Percentiles rank a stretch among this genome's conserved stretches.
Evolutionary conservation across 2,113 vertebrate species (phyloP).

Genomic region (Kryptolebias marmoratus): DNA sequence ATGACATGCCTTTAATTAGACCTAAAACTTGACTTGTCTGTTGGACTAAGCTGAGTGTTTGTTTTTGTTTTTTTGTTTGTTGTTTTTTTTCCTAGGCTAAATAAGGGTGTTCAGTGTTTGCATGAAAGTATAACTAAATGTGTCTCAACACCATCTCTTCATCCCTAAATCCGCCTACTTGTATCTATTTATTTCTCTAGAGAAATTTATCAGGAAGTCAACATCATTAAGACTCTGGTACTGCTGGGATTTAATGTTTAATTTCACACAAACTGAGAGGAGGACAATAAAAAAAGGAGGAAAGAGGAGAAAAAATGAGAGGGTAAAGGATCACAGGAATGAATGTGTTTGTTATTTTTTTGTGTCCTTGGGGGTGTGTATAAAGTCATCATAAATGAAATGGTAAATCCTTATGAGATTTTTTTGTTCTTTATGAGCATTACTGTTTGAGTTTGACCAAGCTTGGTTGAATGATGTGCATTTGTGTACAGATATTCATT

Average conservation of each 20-base stretch:
- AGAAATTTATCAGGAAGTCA: conserved; percentile 48
- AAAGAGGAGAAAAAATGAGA: background rate
- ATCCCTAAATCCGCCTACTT: background rate
- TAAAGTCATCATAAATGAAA: conserved; percentile 10
- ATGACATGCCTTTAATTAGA: too few species aligned
- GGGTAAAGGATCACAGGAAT: conserved; percentile 26
- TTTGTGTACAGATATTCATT: conserved; percentile 48
- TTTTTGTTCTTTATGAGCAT: background rate
- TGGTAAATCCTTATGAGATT: conserved; percentile 15
- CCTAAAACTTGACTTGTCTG: too few species aligned
- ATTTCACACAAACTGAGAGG: conserved; percentile 59
- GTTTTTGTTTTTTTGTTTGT: too few species aligned
- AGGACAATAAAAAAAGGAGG: conserved; percentile 19
- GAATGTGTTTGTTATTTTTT: conserved; percentile 49
- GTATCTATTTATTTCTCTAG: conserved; percentile 27
- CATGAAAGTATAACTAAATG: background rate
- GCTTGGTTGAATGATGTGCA: background rate
- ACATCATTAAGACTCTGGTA: conserved; percentile 57
- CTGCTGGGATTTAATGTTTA: conserved; percentile 56
- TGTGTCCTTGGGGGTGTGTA: background rate
- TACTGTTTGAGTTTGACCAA: background rate
- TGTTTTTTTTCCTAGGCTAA: too few species aligned
- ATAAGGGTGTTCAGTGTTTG: too few species aligned
- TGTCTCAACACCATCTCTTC: background rate
- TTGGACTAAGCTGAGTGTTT: too few species aligned